Percentiles rank a stretch among this genome's conserved stretches.
phyloP scores from a whole-genome alignment of 2,113 vertebrate species.

The Rhynchopsitta pachyrhyncha region DNA sequence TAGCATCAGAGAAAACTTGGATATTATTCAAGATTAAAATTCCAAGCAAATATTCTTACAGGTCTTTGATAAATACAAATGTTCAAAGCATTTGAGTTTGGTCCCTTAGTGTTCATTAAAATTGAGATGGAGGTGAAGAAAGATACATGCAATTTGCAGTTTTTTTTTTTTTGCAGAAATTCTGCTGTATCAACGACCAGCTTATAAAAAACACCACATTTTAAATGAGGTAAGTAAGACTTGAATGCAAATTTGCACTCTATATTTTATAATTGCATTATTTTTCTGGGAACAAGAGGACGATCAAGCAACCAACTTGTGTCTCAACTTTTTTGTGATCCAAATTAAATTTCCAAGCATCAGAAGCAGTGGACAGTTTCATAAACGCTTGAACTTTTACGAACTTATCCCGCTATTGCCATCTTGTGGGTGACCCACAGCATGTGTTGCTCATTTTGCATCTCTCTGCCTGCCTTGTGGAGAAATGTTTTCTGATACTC shows the following conservation, averaged over 20 bases:
- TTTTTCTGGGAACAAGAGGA: background rate
- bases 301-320: background rate
- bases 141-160: background rate
- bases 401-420: slow-evolving; percentile 65
- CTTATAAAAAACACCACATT: background rate
- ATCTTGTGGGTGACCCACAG: slow-evolving; percentile 63
- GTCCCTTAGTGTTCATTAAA: background rate
- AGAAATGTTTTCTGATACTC: background rate
- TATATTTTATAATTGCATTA: background rate
- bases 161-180: background rate
- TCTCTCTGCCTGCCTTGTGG: background rate
- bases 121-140: background rate
- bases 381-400: background rate
- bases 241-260: background rate
- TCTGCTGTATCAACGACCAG: background rate
- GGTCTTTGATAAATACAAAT: background rate
- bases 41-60: background rate
- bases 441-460: background rate
- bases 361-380: background rate
- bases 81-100: background rate
- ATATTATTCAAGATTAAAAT: background rate
- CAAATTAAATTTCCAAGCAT: slow-evolving; percentile 46
- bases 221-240: background rate
- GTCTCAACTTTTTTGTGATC: slow-evolving; percentile 6
- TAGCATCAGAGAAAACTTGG: background rate